Evolutionary conservation across 2,797 vertebrate species (phyloP), one percentile per base, ranked within the genome.

Genomic region (Leucoraja ocellata): DNA sequence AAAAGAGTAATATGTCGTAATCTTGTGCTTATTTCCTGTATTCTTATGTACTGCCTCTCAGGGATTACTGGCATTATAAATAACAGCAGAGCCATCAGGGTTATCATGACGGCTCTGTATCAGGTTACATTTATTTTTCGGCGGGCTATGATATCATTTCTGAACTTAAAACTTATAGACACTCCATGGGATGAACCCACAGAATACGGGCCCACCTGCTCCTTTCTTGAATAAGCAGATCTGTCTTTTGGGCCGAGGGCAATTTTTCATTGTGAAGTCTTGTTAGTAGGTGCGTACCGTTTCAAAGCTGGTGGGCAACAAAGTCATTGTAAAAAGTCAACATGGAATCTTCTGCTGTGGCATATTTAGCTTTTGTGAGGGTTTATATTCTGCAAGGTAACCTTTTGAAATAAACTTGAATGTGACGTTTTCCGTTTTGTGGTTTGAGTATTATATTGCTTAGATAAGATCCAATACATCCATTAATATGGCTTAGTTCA

Each of bases 341-440:
- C 28, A 84, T 0, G 1, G 4, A 88, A 88, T n/a, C 61, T 36
- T 88, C 28, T 65, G 32, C 11, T 88, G 61, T 18, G 11, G 84
- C 28, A 88, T 61, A 63, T 36, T 84, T n/a, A 14, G 28, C 25
- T 61, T 16, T 14, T 84, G 81, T 58, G n/a, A 32, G 58, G 61
- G 1, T 9, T 65, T 65, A 88, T 88, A 65, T 88, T 65, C 61
- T 65, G 28, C 61, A 36, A 88, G n/a, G 63, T 36, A 7, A 32
- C 18, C 28, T 65, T 88, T 65, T 88, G 84, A 65, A 88, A 88
- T 88, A 65, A 73, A 18, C 32, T 65, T 32, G 83, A 88, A 88
- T 65, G 13, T 21, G 58, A 63, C 7, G 8, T 88, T 88, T 36
- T 88, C 84, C 16, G 21, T 32, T 63, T 36, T 65, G 58, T 86